Conservation (phyloP, 23 tunicate genomes). For the Ciona savignyi region DNA sequence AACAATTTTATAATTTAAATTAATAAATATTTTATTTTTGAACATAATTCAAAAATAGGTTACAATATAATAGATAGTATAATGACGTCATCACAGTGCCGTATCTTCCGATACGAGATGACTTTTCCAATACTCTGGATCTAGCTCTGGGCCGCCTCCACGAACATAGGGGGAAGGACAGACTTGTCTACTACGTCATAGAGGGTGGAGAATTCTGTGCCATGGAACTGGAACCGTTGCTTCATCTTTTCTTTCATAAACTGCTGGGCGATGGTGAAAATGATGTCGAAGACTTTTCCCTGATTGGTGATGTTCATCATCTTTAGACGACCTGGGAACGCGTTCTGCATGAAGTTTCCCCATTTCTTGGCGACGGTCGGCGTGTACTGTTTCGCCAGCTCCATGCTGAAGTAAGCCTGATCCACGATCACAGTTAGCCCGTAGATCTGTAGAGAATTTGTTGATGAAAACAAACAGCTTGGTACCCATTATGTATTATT, state of each 20-base stretch:
- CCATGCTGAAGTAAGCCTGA: slow-evolving; percentile 51
- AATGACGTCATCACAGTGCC: slow-evolving; percentile 33
- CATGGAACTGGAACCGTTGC: slow-evolving; percentile 42
- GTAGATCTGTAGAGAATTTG: too few relatives aligned
- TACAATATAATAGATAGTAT: too few relatives aligned
- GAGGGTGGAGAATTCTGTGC: slow-evolving; percentile 40
- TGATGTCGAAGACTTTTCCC: slow-evolving; percentile 47
- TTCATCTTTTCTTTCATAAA: slow-evolving; percentile 75
- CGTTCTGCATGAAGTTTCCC: slow-evolving; percentile 54
- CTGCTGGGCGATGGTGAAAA: slow-evolving; percentile 66
- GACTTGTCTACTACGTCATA: slow-evolving; percentile 51
- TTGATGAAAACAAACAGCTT: too few relatives aligned
- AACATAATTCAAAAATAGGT: too few relatives aligned
- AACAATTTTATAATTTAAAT: too few relatives aligned
- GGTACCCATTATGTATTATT: too few relatives aligned
- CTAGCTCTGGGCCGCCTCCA: slow-evolving; percentile 66
- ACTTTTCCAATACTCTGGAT: slow-evolving; percentile 59
- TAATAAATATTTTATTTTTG: too few relatives aligned
- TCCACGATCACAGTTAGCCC: slow-evolving; percentile 82
- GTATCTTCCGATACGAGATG: slow-evolving; percentile 31
- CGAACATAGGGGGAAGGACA: slow-evolving; percentile 61
- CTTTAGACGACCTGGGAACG: slow-evolving; percentile 61
- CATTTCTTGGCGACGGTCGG: slow-evolving; percentile 47
- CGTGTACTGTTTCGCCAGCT: slow-evolving; percentile 62
- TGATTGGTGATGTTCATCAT: slow-evolving; percentile 68